phyloP scores from a whole-genome alignment of 2,888 invertebrate genomes.

The Campoplex capitator region DNA sequence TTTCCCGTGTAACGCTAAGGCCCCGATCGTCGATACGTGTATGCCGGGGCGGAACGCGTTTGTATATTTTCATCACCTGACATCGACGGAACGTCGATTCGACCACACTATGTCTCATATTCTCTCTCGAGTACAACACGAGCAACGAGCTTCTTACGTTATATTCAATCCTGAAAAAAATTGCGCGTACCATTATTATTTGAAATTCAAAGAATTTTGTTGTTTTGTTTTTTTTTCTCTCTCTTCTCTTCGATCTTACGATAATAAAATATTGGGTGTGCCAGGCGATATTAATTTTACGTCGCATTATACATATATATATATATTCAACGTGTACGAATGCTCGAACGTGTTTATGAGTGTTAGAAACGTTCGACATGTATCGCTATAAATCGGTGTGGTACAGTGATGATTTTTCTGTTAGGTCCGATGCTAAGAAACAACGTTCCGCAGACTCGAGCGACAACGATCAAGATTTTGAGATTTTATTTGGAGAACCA shows the following conservation, averaged over 20 bases:
- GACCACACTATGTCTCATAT: neutral
- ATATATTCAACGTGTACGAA: neutral
- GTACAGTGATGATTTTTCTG: conserved; percentile 71
- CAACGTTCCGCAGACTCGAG: conserved; percentile 42
- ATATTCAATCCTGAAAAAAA: neutral
- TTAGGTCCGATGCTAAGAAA: conserved; percentile 67
- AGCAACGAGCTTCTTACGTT: neutral
- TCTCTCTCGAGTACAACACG: neutral
- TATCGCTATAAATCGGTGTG: conserved; percentile 74
- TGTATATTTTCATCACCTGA: conserved; percentile 29
- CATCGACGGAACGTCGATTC: conserved; percentile 19
- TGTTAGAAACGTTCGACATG: conserved; percentile 64
- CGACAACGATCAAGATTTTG: conserved; percentile 45
- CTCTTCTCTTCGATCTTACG: neutral
- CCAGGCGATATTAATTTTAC: neutral
- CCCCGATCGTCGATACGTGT: conserved; percentile 47
- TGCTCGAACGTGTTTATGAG: neutral
- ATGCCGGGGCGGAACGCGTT: conserved; percentile 9
- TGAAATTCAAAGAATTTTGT: neutral
- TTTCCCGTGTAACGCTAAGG: conserved; percentile 41
- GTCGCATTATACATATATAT: neutral
- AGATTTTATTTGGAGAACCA: conserved; percentile 11
- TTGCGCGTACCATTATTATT: neutral
- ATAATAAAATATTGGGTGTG: neutral
- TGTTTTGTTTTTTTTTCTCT: neutral